These are phyloP conservation scores for Heliangelus exortis DNA, from an alignment of 2,797 vertebrate genomes.

Conservation along the genomic window DNA sequence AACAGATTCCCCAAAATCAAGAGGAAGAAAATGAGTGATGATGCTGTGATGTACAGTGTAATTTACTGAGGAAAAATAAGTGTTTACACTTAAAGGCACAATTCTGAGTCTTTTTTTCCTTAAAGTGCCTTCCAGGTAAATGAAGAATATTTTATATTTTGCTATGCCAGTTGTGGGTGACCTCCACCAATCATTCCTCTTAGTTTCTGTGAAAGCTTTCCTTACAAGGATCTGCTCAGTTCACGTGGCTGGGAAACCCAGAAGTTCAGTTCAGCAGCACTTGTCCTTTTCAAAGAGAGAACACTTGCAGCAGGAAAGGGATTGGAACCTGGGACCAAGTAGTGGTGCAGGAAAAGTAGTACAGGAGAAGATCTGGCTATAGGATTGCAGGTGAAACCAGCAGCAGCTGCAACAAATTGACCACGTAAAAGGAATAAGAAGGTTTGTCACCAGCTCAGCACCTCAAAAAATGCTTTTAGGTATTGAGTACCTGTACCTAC, in stretches of 20 bases:
- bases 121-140: not conserved
- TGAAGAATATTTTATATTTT: not conserved
- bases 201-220: not conserved
- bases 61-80: not conserved
- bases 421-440: not conserved
- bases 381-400: not conserved
- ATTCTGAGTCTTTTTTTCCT: not conserved
- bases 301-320: accelerated
- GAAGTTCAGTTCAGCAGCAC: not conserved
- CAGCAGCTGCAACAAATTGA: not conserved
- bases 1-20: not conserved
- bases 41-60: not conserved
- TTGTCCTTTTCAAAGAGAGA: not conserved
- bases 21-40: not conserved
- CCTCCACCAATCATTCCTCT: not conserved
- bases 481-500: not conserved
- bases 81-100: not conserved
- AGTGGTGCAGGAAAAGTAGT: too few relatives aligned
- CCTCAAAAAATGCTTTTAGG: not conserved
- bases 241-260: not conserved
- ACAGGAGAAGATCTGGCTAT: not conserved
- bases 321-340: not conserved
- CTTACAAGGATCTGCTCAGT: not conserved
- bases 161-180: not conserved
- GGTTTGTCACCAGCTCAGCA: not conserved